Evolutionary conservation across 2,797 vertebrate species (phyloP).

Genomic region (Yasuhikotakia modesta): DNA sequence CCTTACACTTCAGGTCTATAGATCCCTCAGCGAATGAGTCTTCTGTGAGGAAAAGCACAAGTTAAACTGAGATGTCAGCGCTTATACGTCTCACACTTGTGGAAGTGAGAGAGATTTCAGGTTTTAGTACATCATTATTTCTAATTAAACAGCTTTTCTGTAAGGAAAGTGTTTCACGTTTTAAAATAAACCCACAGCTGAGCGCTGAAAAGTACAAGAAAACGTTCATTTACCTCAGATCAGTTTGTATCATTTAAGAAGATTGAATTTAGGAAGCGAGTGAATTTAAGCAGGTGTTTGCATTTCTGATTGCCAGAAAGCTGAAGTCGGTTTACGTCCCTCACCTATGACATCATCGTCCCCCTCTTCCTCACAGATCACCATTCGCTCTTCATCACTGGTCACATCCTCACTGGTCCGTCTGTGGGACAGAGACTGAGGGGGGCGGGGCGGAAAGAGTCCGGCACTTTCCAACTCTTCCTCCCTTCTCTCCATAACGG

Average conservation of each 20-base stretch:
- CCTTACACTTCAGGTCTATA: slow-evolving; percentile 93
- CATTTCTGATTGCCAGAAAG: no score
- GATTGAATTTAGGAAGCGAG: no score
- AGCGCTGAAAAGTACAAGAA: not conserved
- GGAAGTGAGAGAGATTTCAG: slow-evolving; percentile 11
- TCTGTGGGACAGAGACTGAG: slow-evolving; percentile 69
- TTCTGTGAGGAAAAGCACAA: slow-evolving; percentile 66
- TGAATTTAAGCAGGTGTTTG: no score
- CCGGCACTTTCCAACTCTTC: slow-evolving; percentile 74
- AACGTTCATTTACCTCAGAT: not conserved
- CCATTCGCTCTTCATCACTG: slow-evolving; percentile 84
- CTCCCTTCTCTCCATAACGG: slow-evolving; percentile 83
- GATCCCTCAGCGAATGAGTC: slow-evolving; percentile 84
- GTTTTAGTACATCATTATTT: not conserved
- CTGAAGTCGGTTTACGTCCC: slow-evolving; percentile 25
- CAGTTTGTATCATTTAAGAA: no score
- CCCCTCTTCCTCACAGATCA: slow-evolving; percentile 84
- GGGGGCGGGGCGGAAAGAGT: slow-evolving; percentile 60
- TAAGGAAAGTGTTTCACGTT: no score
- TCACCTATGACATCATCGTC: slow-evolving; percentile 84
- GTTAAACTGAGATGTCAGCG: slow-evolving; percentile 8
- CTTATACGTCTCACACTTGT: not conserved
- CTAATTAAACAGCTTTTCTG: no score
- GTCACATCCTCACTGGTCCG: slow-evolving; percentile 79
- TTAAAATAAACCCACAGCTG: not conserved